These are phyloP conservation scores for Chroicocephalus ridibundus DNA, from an alignment of 2,113 vertebrate species.

Conservation along the genomic window DNA sequence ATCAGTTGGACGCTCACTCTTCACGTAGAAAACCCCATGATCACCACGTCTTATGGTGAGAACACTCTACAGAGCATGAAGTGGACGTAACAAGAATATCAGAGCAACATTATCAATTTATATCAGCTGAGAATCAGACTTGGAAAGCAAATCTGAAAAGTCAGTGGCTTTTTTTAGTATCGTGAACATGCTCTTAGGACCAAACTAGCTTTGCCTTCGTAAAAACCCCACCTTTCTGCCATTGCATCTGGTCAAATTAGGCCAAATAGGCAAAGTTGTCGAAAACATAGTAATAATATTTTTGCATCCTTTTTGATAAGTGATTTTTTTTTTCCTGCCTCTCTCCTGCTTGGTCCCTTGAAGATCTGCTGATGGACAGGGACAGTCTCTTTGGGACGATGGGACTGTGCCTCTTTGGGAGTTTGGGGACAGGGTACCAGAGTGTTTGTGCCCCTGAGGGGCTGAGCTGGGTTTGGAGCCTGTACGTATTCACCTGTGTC, in stretches of 20 bases:
- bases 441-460: background rate
- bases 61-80: background rate
- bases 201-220: background rate
- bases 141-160: background rate
- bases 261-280: background rate
- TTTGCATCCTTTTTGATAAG: background rate
- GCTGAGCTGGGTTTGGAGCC: background rate
- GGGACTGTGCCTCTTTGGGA: accelerated
- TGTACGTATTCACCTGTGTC: background rate
- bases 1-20: accelerated
- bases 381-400: background rate
- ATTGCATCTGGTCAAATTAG: background rate
- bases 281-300: background rate
- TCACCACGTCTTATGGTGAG: accelerated
- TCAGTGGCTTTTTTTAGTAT: background rate
- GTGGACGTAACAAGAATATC: background rate
- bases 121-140: background rate
- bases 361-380: background rate
- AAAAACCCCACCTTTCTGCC: background rate
- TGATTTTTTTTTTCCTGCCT: background rate
- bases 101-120: background rate
- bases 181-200: background rate
- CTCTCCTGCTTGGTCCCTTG: background rate
- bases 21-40: accelerated
- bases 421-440: background rate